phyloP scores from a whole-genome alignment of 2,888 invertebrate species.

The Trichogramma evanescens region DNA sequence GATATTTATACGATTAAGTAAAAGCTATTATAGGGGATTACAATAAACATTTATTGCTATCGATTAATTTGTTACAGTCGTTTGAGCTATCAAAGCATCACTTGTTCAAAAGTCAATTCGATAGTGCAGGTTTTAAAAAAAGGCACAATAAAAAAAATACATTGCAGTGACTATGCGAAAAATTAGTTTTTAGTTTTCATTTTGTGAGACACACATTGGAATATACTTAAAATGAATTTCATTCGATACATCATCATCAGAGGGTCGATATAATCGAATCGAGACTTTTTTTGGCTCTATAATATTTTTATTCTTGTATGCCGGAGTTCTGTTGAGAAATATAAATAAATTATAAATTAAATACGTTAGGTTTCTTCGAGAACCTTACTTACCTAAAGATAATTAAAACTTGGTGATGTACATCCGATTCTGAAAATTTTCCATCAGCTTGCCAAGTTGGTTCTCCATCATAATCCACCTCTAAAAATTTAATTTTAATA shows the following conservation, averaged over 20 bases:
- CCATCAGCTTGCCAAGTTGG: constrained; percentile 67
- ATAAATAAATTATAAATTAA: not conserved
- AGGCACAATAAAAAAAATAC: no score
- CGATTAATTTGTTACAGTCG: no score
- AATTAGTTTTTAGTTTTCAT: no score
- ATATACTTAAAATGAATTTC: constrained; percentile 63
- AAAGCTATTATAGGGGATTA: no score
- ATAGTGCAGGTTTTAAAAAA: no score
- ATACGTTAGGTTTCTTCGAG: not conserved
- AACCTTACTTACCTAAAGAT: constrained; percentile 56
- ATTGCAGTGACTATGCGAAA: no score
- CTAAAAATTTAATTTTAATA: constrained; percentile 75
- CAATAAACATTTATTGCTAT: no score
- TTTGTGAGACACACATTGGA: constrained; percentile 40
- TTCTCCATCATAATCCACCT: constrained; percentile 58
- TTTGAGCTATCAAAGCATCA: no score
- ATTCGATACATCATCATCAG: constrained; percentile 63
- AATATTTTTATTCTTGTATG: constrained; percentile 63
- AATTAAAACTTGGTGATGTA: constrained; percentile 86
- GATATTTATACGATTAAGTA: no score
- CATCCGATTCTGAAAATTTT: constrained; percentile 72
- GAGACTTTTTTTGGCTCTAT: constrained; percentile 60
- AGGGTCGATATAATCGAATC: constrained; percentile 70
- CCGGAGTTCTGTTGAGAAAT: constrained; percentile 59
- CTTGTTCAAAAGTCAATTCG: no score